A percentile compares a stretch with the other conserved stretches of the same genome.
Conservation (phyloP, 2,888 invertebrate species). For the Drosophila aldrichi region DNA sequence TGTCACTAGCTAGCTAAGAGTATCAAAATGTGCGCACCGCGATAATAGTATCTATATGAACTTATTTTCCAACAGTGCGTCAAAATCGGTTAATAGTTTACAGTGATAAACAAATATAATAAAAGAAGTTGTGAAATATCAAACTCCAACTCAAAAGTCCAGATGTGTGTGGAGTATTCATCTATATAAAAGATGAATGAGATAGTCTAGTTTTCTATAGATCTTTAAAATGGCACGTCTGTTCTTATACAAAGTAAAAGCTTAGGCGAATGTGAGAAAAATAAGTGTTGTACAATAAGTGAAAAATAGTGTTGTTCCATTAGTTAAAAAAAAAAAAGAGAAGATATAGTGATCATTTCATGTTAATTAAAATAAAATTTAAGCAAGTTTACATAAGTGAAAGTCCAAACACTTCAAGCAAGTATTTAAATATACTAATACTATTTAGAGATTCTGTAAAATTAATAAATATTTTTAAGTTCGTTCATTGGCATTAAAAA, state of each 20-base stretch:
- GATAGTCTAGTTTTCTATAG: background rate
- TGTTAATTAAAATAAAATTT: background rate
- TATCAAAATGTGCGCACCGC: constrained; percentile 20
- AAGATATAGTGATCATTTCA: background rate
- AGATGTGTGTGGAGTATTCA: background rate
- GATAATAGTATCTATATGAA: constrained; percentile 4
- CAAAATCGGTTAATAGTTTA: background rate
- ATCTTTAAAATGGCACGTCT: background rate
- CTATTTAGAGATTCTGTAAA: no score
- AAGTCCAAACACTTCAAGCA: background rate
- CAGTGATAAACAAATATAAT: background rate
- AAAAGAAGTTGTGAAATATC: background rate
- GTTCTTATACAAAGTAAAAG: background rate
- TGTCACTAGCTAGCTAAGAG: constrained; percentile 7
- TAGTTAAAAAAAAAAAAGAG: background rate
- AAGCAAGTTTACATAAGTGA: background rate
- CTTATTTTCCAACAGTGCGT: background rate
- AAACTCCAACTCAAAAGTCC: no score
- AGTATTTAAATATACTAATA: background rate
- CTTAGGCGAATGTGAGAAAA: background rate
- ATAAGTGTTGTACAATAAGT: background rate
- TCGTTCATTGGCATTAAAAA: no score
- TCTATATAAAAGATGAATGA: background rate
- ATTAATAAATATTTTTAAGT: no score
- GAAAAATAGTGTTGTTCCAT: background rate